These are phyloP conservation scores for Notamacropus eugenii DNA, from an alignment of 2,797 vertebrate species.

Conservation along the genomic window DNA sequence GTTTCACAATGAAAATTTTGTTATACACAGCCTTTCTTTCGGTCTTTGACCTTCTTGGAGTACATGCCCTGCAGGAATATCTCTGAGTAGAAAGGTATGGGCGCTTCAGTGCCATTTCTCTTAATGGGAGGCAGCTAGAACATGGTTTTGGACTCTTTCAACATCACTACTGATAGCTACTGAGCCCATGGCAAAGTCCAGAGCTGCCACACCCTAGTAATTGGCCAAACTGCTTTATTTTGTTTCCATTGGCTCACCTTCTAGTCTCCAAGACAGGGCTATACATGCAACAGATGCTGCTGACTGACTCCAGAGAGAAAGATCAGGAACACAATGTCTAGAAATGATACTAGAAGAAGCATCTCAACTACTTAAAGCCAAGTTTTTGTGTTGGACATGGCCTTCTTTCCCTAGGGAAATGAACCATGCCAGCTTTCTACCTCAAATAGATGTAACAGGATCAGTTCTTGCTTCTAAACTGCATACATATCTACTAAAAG, in stretches of 20 bases:
- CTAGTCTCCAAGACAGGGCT: neutral
- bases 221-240: slow-evolving; percentile 1
- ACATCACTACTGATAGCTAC: neutral
- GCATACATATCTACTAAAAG: slow-evolving; percentile 26
- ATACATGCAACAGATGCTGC: neutral
- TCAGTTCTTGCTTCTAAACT: slow-evolving; percentile 14
- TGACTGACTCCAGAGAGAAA: neutral
- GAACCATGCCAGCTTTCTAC: slow-evolving; percentile 3
- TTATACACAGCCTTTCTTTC: neutral
- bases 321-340: neutral
- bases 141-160: neutral
- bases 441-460: slow-evolving; percentile 41
- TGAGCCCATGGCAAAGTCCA: neutral
- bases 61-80: neutral
- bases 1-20: neutral
- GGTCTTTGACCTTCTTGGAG: neutral
- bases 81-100: neutral
- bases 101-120: neutral
- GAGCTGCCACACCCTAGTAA: neutral
- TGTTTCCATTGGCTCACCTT: neutral
- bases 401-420: slow-evolving; percentile 12
- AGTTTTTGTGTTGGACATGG: neutral
- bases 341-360: neutral
- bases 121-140: neutral
- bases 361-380: neutral